Evolutionary conservation across 2,797 vertebrate genomes (phyloP).

Genomic region (Lagorchestes hirsutus): DNA sequence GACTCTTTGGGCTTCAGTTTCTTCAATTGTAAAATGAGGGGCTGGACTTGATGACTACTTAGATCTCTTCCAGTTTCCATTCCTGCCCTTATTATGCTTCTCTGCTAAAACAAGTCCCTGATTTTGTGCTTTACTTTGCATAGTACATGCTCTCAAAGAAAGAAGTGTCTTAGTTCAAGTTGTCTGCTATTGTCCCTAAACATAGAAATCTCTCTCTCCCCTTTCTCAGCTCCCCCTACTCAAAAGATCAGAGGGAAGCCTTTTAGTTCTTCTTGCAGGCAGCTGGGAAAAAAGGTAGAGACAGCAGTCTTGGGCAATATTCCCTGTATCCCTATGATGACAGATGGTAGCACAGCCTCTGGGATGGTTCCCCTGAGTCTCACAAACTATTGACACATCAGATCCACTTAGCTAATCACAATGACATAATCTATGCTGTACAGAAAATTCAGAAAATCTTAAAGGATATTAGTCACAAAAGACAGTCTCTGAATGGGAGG

Average conservation of each 20-base stretch:
- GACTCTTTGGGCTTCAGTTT: not conserved
- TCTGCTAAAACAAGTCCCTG: not conserved
- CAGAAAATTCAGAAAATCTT: not conserved
- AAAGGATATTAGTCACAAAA: not conserved
- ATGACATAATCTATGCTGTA: constrained; percentile 4
- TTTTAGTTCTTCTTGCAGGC: not conserved
- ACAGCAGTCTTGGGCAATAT: not conserved
- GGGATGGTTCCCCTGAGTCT: not conserved
- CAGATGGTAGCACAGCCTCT: constrained; percentile 1
- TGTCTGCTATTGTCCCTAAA: not conserved
- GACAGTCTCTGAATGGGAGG: not conserved
- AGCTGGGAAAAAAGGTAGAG: not conserved
- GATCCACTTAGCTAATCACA: constrained; percentile 1
- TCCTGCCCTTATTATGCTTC: not conserved
- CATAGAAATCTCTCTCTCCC: not conserved
- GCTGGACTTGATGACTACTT: not conserved
- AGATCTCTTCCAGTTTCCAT: not conserved
- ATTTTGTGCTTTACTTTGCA: not conserved
- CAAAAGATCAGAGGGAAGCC: not conserved
- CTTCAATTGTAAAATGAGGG: not conserved
- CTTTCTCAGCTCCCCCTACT: not conserved
- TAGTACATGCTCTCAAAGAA: not conserved
- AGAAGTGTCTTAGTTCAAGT: not conserved
- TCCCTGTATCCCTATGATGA: not conserved
- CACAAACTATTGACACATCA: constrained; percentile 11